These are phyloP conservation scores for Sitta europaea DNA, from an alignment of 2,113 vertebrate genomes.

Conservation along the genomic window DNA sequence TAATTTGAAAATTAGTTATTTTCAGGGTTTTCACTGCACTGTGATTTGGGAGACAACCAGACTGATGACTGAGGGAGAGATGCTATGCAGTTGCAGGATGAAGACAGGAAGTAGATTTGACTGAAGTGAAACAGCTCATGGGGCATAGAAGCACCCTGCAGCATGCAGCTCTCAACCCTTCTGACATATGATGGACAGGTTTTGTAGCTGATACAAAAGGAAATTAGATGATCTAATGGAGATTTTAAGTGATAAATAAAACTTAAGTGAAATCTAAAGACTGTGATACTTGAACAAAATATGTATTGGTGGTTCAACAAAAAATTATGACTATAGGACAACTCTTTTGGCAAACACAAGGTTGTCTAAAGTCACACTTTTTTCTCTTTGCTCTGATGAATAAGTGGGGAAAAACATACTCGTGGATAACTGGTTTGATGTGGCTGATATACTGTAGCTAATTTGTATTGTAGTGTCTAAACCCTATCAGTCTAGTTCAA, in stretches of 20 bases:
- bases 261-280: background rate
- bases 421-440: accelerated
- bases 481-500: background rate
- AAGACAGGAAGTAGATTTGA: background rate
- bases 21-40: background rate
- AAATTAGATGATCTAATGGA: background rate
- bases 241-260: background rate
- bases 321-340: background rate
- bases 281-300: background rate
- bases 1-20: background rate
- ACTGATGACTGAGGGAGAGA: background rate
- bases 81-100: background rate
- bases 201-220: background rate
- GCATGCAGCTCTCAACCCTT: background rate
- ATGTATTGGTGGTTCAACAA: background rate
- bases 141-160: background rate
- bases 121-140: background rate
- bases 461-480: background rate
- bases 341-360: background rate
- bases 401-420: background rate
- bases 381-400: background rate
- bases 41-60: background rate
- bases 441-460: background rate
- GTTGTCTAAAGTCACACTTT: background rate
- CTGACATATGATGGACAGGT: background rate